Percentiles rank a stretch among this genome's conserved stretches.
Conservation (phyloP, 1,140 invertebrate genomes). For the Homalodisca vitripennis region DNA sequence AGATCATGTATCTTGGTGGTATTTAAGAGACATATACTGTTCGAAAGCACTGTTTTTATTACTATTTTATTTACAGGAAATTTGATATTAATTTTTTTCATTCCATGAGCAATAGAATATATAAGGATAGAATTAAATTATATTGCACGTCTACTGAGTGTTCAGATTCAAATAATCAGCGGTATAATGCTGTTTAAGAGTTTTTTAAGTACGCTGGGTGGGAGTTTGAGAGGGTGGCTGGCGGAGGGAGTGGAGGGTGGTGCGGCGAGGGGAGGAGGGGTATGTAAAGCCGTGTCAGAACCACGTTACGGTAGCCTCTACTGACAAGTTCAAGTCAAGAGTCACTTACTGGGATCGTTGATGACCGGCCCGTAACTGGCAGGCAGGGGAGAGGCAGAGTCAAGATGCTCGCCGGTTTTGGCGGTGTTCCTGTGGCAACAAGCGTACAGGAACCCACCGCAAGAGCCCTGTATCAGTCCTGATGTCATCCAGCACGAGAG, state of each 20-base stretch:
- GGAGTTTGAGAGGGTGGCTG: neutral
- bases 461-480: slow-evolving; percentile 81
- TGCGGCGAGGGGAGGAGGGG: neutral
- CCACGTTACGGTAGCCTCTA: neutral
- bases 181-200: too few relatives aligned
- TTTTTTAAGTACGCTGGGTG: too few relatives aligned
- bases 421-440: slow-evolving; percentile 81
- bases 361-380: slow-evolving; percentile 63
- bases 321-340: neutral
- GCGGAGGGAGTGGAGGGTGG: neutral
- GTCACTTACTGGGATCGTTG: slow-evolving; percentile 70
- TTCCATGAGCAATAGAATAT: too few relatives aligned
- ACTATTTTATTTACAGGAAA: too few relatives aligned
- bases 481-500: slow-evolving; percentile 89
- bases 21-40: too few relatives aligned
- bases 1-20: too few relatives aligned
- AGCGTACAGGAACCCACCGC: slow-evolving; percentile 76
- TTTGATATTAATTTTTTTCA: too few relatives aligned
- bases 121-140: too few relatives aligned
- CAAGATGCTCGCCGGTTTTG: slow-evolving; percentile 63
- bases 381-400: slow-evolving; percentile 48
- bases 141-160: too few relatives aligned
- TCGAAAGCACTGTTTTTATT: too few relatives aligned
- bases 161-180: too few relatives aligned
- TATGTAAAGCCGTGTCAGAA: neutral